These are phyloP conservation scores for Cepaea nemoralis DNA, from an alignment of 1,140 invertebrate genomes.

Conservation along the genomic window DNA sequence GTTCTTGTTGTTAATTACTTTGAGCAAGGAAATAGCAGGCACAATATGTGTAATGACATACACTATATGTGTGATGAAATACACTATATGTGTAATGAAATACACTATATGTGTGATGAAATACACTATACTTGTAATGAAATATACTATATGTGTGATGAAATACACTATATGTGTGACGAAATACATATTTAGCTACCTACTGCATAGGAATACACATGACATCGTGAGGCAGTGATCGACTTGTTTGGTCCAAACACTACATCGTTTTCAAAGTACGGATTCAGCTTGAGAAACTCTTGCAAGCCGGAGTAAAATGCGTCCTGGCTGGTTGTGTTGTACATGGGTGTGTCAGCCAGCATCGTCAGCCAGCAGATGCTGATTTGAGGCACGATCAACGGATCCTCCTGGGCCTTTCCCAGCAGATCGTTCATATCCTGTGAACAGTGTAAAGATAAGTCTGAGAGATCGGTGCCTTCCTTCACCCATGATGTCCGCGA, in stretches of 20 bases:
- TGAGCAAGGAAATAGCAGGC: too few relatives aligned
- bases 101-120: background rate
- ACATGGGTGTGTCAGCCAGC: background rate
- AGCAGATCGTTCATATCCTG: conserved; percentile 1
- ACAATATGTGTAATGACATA: too few relatives aligned
- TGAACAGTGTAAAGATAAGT: too few relatives aligned
- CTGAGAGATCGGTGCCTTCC: too few relatives aligned
- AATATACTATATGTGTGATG: too few relatives aligned
- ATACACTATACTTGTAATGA: too few relatives aligned
- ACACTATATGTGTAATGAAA: background rate
- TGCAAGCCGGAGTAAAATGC: conserved; percentile 73
- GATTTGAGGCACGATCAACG: background rate
- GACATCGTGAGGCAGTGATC: conserved; percentile 79
- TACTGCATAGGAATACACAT: conserved; percentile 49
- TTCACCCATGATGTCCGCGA: too few relatives aligned
- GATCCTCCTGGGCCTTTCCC: background rate
- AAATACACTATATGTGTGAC: too few relatives aligned
- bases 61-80: background rate
- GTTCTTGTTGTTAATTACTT: too few relatives aligned
- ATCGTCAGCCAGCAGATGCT: background rate
- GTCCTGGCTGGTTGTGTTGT: conserved; percentile 16
- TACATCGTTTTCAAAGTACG: conserved; percentile 82
- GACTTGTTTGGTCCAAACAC: conserved; percentile 83
- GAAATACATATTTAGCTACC: background rate
- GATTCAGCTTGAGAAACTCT: conserved; percentile 76